Conservation (phyloP, 2,113 vertebrate species). For the Barbus barbus region DNA sequence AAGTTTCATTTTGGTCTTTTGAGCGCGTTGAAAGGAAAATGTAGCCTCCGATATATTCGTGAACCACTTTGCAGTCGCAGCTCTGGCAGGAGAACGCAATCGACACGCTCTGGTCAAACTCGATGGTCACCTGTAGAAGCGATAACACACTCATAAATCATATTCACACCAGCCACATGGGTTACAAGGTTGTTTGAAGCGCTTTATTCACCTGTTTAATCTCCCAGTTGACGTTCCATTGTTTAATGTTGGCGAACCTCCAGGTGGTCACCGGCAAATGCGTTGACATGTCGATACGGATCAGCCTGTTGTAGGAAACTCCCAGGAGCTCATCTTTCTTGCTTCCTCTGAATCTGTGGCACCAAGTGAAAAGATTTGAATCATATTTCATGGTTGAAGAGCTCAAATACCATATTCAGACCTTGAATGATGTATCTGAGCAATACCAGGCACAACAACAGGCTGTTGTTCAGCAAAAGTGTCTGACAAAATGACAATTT, state of each 20-base stretch:
- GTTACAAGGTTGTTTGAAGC: not conserved
- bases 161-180: not conserved
- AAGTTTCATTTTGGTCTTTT: constrained; percentile 94
- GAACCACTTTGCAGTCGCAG: constrained; percentile 93
- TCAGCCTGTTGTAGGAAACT: constrained; percentile 93
- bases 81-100: constrained; percentile 89
- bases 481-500: not conserved
- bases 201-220: constrained; percentile 84
- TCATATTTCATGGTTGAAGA: not conserved
- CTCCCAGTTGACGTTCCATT: constrained; percentile 99
- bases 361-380: not conserved
- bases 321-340: constrained; percentile 97
- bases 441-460: not conserved
- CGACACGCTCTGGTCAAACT: constrained; percentile 91
- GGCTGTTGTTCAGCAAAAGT: not conserved
- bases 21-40: constrained; percentile 97
- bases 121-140: constrained; percentile 85
- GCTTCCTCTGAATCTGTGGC: constrained; percentile 87
- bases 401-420: no score
- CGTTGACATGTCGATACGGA: constrained; percentile 87
- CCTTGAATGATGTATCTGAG: not conserved
- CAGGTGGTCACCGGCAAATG: constrained; percentile 90
- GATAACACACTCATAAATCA: not conserved
- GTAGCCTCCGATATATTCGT: constrained; percentile 96
- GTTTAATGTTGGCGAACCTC: constrained; percentile 97